Percentiles rank a stretch among this genome's conserved stretches.
Conservation (phyloP, 2,888 invertebrate species). For the Drosophila paucipuncta region DNA sequence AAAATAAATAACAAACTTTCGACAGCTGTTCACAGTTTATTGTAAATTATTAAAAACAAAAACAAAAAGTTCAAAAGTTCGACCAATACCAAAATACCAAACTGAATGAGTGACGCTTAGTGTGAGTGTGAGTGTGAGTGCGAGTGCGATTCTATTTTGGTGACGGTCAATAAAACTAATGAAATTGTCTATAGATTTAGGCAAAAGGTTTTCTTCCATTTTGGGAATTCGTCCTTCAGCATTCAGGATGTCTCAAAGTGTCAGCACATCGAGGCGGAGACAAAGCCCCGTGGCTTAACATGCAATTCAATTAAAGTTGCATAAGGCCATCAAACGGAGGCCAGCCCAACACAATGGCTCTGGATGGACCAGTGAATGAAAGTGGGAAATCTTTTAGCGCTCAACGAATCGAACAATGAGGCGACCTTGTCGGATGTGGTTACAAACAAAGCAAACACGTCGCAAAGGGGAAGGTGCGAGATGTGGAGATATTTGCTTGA, state of each 20-base stretch:
- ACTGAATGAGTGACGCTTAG: slow-evolving; percentile 30
- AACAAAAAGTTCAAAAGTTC: background rate
- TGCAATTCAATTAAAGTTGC: slow-evolving; percentile 79
- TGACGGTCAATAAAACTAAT: slow-evolving; percentile 55
- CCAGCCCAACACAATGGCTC: slow-evolving; percentile 27
- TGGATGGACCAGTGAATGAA: background rate
- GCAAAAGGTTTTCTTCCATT: slow-evolving; percentile 1
- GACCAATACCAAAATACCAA: slow-evolving; percentile 22
- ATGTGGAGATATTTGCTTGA: background rate
- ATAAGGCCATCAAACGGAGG: slow-evolving; percentile 63
- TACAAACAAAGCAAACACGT: slow-evolving; percentile 50
- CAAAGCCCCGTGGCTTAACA: slow-evolving; percentile 60
- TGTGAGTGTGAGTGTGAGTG: background rate
- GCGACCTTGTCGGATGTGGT: slow-evolving; percentile 53
- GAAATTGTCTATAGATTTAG: slow-evolving; percentile 40
- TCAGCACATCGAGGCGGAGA: slow-evolving; percentile 42
- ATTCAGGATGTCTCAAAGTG: slow-evolving; percentile 40
- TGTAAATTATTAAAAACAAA: slow-evolving; percentile 37
- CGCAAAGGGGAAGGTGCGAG: background rate
- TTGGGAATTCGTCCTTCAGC: slow-evolving; percentile 16
- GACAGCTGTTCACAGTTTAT: slow-evolving; percentile 37
- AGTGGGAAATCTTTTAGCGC: slow-evolving; percentile 42
- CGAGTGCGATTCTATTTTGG: slow-evolving; percentile 19
- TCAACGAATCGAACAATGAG: slow-evolving; percentile 36
- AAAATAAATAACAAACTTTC: slow-evolving; percentile 29